phyloP scores from a whole-genome alignment of 2,888 invertebrate genomes.

The Megastigmus dorsalis region DNA sequence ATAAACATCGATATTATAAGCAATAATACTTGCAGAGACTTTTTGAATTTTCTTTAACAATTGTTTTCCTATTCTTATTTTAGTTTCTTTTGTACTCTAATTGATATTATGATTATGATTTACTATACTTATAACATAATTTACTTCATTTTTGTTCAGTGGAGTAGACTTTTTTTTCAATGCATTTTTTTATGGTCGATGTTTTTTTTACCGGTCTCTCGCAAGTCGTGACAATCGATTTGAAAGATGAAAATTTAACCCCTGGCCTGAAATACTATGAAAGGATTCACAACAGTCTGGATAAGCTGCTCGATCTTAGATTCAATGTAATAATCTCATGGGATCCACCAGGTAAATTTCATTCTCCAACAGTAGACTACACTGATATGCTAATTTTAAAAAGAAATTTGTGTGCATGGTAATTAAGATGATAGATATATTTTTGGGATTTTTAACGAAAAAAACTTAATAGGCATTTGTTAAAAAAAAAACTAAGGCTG shows the following conservation, averaged over 20 bases:
- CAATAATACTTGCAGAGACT: slow-evolving; percentile 39
- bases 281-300: slow-evolving; percentile 71
- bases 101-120: no score
- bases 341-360: slow-evolving; percentile 75
- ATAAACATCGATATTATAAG: slow-evolving; percentile 17
- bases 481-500: no score
- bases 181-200: slow-evolving; percentile 48
- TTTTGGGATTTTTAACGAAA: not conserved
- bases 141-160: no score
- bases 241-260: slow-evolving; percentile 74
- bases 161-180: slow-evolving; percentile 46
- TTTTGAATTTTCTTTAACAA: slow-evolving; percentile 13
- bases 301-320: slow-evolving; percentile 68
- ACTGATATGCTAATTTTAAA: not conserved
- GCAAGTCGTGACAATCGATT: slow-evolving; percentile 76
- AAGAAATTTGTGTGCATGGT: not conserved
- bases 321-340: slow-evolving; percentile 76
- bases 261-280: slow-evolving; percentile 75
- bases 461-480: no score
- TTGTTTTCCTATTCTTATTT: no score
- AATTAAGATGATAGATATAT: not conserved
- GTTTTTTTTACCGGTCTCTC: slow-evolving; percentile 61
- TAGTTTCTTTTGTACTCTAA: no score
- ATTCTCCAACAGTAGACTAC: slow-evolving; percentile 1
- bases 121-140: no score